Conservation (phyloP, 2,113 vertebrate species). For the Lynx canadensis region DNA sequence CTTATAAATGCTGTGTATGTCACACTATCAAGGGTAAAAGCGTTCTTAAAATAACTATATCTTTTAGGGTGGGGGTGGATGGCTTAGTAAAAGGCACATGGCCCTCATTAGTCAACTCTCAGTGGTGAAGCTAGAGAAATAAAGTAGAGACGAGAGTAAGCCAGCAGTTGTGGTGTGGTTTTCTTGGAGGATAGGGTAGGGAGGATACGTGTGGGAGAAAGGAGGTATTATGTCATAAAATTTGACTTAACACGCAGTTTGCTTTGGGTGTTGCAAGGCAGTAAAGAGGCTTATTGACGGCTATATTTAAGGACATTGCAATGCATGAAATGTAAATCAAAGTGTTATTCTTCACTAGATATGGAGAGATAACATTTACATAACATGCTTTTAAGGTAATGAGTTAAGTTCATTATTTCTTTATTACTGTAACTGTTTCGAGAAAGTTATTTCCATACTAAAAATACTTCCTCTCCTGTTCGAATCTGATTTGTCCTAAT, state of each 20-base stretch:
- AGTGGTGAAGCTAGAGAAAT: not conserved
- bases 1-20: not conserved
- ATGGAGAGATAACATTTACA: slow-evolving; percentile 58
- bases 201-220: not conserved
- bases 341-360: slow-evolving; percentile 63
- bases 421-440: slow-evolving; percentile 70
- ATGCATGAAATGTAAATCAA: slow-evolving; percentile 56
- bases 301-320: slow-evolving; percentile 57
- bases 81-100: not conserved
- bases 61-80: not conserved
- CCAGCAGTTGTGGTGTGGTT: not conserved
- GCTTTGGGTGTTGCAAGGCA: slow-evolving; percentile 2
- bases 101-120: not conserved
- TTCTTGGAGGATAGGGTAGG: not conserved
- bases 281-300: slow-evolving; percentile 25
- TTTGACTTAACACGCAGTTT: not conserved
- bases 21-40: not conserved
- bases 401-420: slow-evolving; percentile 75
- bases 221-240: not conserved
- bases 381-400: slow-evolving; percentile 72
- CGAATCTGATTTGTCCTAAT: slow-evolving; percentile 73
- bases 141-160: not conserved
- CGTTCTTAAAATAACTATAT: not conserved
- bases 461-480: slow-evolving; percentile 66
- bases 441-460: slow-evolving; percentile 76